Evolutionary conservation across 2,113 vertebrate species (phyloP).

Genomic region (Plecotus auritus): DNA sequence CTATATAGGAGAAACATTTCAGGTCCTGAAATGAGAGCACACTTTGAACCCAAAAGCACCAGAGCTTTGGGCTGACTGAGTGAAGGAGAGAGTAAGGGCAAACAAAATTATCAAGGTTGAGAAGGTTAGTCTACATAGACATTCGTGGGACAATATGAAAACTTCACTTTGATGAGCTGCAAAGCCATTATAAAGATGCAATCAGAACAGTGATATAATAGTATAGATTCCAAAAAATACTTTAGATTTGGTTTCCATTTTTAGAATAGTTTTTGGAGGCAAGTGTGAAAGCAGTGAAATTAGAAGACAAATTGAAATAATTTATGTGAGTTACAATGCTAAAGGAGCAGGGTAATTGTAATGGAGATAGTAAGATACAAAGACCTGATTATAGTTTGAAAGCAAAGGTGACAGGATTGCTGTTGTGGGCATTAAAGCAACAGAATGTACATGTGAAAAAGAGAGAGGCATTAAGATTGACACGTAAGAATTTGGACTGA

Average conservation of each 20-base stretch:
- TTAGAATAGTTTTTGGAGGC: not conserved
- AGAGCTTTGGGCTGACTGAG: rapidly evolving
- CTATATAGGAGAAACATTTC: not conserved
- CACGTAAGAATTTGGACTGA: not conserved
- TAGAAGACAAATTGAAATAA: not conserved
- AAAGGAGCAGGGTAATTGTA: not conserved
- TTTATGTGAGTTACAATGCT: not conserved
- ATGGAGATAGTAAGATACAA: not conserved
- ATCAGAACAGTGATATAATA: not conserved
- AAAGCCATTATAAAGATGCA: not conserved
- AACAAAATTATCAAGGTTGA: not conserved
- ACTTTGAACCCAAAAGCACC: not conserved
- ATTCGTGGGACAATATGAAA: not conserved
- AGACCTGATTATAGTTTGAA: not conserved
- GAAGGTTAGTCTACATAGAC: not conserved
- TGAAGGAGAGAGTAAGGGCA: not conserved
- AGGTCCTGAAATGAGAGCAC: not conserved
- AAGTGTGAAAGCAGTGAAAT: not conserved
- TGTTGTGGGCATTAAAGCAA: not conserved
- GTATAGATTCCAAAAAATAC: not conserved
- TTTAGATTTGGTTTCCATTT: not conserved
- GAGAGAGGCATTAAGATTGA: not conserved
- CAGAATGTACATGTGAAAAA: not conserved
- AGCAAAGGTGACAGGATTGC: not conserved
- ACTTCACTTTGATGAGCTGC: not conserved